Evolutionary conservation across 2,888 invertebrate species (phyloP), one percentile per base, ranked within the genome.

Genomic region (Cephus pulcher): DNA sequence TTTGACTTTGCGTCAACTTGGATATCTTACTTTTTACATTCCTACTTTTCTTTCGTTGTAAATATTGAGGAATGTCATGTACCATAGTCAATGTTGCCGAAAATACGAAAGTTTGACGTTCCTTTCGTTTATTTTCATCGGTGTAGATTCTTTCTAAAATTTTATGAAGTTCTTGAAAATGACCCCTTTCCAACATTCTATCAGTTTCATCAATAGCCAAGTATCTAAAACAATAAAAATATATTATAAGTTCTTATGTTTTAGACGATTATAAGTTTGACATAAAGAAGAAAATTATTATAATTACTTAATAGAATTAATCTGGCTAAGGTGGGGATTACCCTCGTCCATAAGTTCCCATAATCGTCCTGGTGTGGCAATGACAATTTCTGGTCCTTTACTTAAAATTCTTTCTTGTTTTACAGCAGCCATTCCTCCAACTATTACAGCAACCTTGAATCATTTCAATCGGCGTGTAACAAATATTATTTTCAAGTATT

Each of bases 181-280:
- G 99, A 0, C 98, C 98, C 84, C 95, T 95, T 90, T 99, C 99
- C 30, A 99, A 93, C 99, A 99, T 99, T 80, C 99, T 94, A 92
- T 99, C 99, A 0, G 99, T 99, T 93, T 99, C 99, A 91, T 99
- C 99, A 84, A 99, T 97, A 0, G 98, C 98, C 81, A 99, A 92
- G 91, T 95, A 97, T 89, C 97, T 98, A 88, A 11, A 86, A 88
- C 79, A 75, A 81, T 73, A 9, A 33, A 2, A 37, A 4, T 23
- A 35, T 23, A 12, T 35, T 70, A 37, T 1, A 68, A 73, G 37
- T 15, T 71, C 56, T 34, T 74, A 33, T 33, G 34, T 15, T 71
- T 68, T 71, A 56, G 71, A 71, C 32, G 11, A 70, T 76, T 68
- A 37, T n/a, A 34, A 70, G 34, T 73, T 69, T 75, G 33, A 75